Base-by-base conservation (phyloP, 2,797 vertebrate genomes). In the Carapus acus region DNA sequence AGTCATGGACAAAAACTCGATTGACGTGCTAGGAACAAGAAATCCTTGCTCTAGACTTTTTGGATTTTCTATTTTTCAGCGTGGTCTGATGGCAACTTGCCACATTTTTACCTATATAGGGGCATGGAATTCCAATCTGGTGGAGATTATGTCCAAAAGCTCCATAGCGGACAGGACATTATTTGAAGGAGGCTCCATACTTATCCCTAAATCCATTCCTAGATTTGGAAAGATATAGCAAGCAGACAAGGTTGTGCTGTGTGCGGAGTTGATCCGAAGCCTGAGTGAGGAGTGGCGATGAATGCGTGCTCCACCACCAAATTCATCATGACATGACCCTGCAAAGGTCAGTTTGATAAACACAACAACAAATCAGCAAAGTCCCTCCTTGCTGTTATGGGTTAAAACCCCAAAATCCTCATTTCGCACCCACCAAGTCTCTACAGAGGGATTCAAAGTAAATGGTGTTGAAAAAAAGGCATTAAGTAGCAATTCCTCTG, bases 341-440 rank as follows among this genome's bases (percentile, higher is more conserved):
- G 42, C 43, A 49, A 48, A 33, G 54, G 52, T 24, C 36, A 9
- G 15, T 21, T 8, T 47, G 37, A 51, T 58, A 24, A 61, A 33
- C 38, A n/a, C 29, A 58, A 46, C 41, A 46, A 56, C 48, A 69
- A 54, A 56, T 29, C 59, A 62, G 42, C 33, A 24, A n/a, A n/a
- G n/a, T n/a, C n/a, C n/a, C n/a, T n/a, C n/a, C n/a, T n/a, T n/a
- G n/a, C n/a, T n/a, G n/a, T n/a, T n/a, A n/a, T n/a, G n/a, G n/a
- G n/a, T n/a, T n/a, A n/a, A n/a, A n/a, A n/a, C n/a, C n/a, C n/a
- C n/a, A n/a, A n/a, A n/a, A n/a, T n/a, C n/a, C n/a, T n/a, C n/a
- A n/a, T n/a, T n/a, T n/a, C n/a, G n/a, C n/a, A n/a, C n/a, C n/a
- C n/a, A n/a, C n/a, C n/a, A n/a, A n/a, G n/a, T n/a, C n/a, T n/a